Evolutionary conservation across 2,888 invertebrate genomes (phyloP), one percentile per base, ranked within the genome.

Genomic region (Zygothrica quintamaculata): DNA sequence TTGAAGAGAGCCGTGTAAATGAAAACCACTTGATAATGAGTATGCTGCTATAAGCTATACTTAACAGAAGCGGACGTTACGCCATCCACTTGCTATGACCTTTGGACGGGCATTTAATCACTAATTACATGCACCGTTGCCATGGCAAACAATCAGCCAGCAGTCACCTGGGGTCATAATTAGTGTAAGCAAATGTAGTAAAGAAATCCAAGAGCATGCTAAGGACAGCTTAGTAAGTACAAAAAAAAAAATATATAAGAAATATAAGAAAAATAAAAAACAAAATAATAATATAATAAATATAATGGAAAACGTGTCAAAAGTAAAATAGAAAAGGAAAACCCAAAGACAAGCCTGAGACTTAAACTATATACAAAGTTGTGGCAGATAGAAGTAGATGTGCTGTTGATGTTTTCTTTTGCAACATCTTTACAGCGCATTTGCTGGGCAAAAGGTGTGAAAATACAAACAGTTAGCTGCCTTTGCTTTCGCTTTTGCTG

Each of bases 161-260:
- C 55, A 66, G 65, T 67, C 65, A 77, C 87, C 87, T 76, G 73
- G 79, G 85, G 87, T 81, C 82, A 82, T 87, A 87, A 87, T 82
- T 87, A 87, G 85, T 79, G 84, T 78, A 70, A 75, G 87, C 87
- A 85, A 87, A 78, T 84, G 79, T 74, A 78, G 79, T 71, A 77
- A 77, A 72, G 75, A 81, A 81, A 77, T 87, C 82, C 76, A 53
- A 76, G 70, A 57, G 42, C 53, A 9, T 39, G 16, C 53, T 25
- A 26, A 48, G 56, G 60, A 64, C 39, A 43, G 39, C 33, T 12
- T 16, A 44, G 13, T n/a, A 8, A 8, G 4, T 26, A 26, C 26
- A 6, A 26, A 26, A 8, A 26, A 37, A 29, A 25, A 40, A 13
- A 36, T n/a, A n/a, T n/a, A n/a, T n/a, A 43, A 26, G 40, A 33